A percentile compares a stretch with the other conserved stretches of the same genome.
These are phyloP conservation scores for Hemiscyllium ocellatum DNA, from an alignment of 2,113 vertebrate species.

Conservation along the genomic window DNA sequence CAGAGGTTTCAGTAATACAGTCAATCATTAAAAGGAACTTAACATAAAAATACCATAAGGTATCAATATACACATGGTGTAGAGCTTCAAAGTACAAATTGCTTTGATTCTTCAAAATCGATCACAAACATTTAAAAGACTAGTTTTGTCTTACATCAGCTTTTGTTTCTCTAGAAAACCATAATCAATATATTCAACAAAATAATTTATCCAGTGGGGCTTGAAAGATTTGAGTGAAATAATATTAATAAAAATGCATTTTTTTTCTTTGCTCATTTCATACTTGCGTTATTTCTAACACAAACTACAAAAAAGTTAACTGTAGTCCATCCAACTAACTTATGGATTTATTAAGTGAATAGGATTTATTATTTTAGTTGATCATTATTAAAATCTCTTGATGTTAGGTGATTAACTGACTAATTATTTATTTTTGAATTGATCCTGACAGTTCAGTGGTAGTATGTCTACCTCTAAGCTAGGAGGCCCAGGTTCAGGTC, in stretches of 20 bases:
- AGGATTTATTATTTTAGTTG: neutral
- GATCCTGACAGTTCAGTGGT: too few relatives aligned
- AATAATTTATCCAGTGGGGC: neutral
- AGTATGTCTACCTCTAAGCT: too few relatives aligned
- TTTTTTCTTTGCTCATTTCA: neutral
- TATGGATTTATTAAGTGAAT: neutral
- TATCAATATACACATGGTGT: neutral
- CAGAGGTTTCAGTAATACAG: neutral
- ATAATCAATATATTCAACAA: neutral
- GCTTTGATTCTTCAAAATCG: neutral
- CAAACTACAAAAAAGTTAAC: neutral
- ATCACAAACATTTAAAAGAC: neutral
- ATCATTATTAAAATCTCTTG: neutral
- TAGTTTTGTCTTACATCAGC: neutral
- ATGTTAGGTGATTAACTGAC: slow-evolving; percentile 33
- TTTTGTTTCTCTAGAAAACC: neutral
- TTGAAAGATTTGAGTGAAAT: neutral
- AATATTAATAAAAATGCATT: neutral
- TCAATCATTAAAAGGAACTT: neutral
- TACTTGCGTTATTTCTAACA: neutral
- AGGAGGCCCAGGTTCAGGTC: too few relatives aligned
- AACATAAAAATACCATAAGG: neutral
- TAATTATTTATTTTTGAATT: neutral
- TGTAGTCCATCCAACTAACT: neutral
- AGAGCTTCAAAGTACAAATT: neutral